phyloP scores from a whole-genome alignment of 2,888 invertebrate species.

The Blera fallax region DNA sequence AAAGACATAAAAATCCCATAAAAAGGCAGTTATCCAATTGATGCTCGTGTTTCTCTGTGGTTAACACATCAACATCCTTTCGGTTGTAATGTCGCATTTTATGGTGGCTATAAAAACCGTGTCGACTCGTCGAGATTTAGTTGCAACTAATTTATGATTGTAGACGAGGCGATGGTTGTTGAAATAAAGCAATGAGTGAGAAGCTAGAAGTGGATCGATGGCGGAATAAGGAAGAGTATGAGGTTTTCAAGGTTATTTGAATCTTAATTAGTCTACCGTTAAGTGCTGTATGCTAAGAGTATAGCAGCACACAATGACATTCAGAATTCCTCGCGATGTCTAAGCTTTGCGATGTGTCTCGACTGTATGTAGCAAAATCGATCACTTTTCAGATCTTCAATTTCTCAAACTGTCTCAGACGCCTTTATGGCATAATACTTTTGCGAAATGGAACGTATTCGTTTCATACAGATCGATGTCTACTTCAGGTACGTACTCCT shows the following conservation, averaged over 20 bases:
- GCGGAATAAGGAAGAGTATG: neutral
- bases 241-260: neutral
- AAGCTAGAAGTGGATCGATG: no score
- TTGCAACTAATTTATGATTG: conserved; percentile 20
- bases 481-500: no score
- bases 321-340: no score
- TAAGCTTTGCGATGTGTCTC: no score
- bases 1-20: conserved; percentile 66
- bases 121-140: conserved; percentile 27
- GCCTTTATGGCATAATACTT: no score
- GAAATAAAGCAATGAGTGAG: neutral
- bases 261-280: neutral
- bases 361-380: no score
- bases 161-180: neutral
- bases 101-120: conserved; percentile 36
- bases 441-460: no score
- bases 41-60: conserved; percentile 35
- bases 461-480: no score
- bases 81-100: conserved; percentile 40
- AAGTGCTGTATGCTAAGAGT: no score
- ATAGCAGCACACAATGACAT: no score
- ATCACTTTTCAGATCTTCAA: no score
- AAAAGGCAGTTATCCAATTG: conserved; percentile 66
- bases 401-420: no score
- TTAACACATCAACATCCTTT: conserved; percentile 59